Evolutionary conservation across 2,888 invertebrate genomes (phyloP).

Genomic region (Agrochola circellaris): DNA sequence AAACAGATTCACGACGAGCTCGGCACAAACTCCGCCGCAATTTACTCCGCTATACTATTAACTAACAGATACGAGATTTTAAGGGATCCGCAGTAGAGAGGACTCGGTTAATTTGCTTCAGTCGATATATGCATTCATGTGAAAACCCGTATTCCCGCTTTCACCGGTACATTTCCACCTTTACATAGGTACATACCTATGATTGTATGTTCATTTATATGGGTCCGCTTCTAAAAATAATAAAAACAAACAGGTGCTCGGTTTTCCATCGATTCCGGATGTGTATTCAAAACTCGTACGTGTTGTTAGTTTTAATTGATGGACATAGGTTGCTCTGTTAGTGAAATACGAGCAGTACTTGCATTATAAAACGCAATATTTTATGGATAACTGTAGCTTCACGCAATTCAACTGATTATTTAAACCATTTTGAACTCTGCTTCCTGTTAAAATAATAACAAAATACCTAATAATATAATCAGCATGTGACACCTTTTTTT

Average conservation of each 20-base stretch:
- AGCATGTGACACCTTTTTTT: neutral
- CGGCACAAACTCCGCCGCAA: slow-evolving; percentile 26
- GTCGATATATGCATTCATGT: slow-evolving; percentile 5
- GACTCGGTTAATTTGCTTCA: neutral
- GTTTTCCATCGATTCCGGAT: slow-evolving; percentile 9
- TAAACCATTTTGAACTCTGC: neutral
- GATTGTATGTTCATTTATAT: slow-evolving; percentile 7
- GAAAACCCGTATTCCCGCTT: neutral
- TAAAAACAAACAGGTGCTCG: slow-evolving; percentile 5
- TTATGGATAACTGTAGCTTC: neutral
- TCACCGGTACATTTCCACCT: no score
- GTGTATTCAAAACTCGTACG: neutral
- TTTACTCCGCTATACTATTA: slow-evolving; percentile 17
- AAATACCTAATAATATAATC: neutral
- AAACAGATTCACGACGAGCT: slow-evolving; percentile 39
- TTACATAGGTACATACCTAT: no score
- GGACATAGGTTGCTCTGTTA: neutral
- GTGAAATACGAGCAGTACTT: neutral
- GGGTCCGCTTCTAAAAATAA: slow-evolving; percentile 1
- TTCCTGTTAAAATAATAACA: neutral
- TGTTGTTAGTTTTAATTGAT: slow-evolving; percentile 1
- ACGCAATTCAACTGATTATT: neutral
- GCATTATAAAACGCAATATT: neutral
- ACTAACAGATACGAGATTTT: slow-evolving; percentile 23
- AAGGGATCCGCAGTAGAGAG: slow-evolving; percentile 1